These are phyloP conservation scores for Thermophis baileyi DNA, from an alignment of 2,113 vertebrate species.

Conservation along the genomic window DNA sequence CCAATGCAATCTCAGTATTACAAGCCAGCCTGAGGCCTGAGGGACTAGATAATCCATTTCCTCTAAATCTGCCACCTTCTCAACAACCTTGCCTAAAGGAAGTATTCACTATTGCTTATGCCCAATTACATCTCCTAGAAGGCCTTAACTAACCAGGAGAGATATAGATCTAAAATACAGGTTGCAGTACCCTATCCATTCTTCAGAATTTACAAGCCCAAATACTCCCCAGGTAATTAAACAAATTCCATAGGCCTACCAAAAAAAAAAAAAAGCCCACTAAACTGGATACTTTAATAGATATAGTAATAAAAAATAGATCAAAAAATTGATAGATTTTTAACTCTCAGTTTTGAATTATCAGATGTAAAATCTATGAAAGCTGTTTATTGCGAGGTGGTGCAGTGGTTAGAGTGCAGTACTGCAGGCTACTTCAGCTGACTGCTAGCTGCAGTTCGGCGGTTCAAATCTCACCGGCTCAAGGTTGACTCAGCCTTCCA, in stretches of 20 bases:
- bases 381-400: too few species aligned
- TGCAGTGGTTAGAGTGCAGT: too few species aligned
- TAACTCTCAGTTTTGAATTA: not conserved
- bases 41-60: not conserved
- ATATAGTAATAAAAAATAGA: not conserved
- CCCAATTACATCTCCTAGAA: not conserved
- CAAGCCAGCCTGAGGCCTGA: not conserved
- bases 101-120: not conserved
- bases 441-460: too few species aligned
- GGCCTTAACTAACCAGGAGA: not conserved
- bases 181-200: not conserved
- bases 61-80: not conserved
- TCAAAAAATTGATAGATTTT: not conserved
- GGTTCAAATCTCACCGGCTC: too few species aligned
- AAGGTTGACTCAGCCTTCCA: too few species aligned
- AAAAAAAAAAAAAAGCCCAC: not conserved
- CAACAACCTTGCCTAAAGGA: not conserved
- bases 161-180: not conserved
- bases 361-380: conserved; percentile 38
- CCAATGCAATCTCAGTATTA: not conserved
- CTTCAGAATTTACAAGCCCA: not conserved
- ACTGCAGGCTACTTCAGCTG: too few species aligned
- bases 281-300: not conserved
- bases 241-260: not conserved
- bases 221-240: not conserved